These are phyloP conservation scores for Ricordea florida DNA, from an alignment of 92 coral and sea anemone species.

Conservation along the genomic window DNA sequence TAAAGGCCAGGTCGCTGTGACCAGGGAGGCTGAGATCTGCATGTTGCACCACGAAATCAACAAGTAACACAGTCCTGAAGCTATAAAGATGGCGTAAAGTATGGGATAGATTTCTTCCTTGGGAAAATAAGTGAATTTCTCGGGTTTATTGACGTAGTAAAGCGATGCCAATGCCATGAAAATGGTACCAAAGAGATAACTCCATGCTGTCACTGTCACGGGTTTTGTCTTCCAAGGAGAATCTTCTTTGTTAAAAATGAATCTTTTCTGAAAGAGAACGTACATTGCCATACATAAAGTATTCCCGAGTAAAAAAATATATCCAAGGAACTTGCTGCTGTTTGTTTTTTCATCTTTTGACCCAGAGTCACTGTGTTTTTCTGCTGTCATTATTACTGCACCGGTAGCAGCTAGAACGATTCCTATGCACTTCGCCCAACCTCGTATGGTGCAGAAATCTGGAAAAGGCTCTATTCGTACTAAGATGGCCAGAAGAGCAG, in stretches of 20 bases:
- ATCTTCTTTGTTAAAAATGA: conserved; percentile 68
- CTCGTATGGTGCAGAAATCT: conserved; percentile 53
- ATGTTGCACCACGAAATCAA: conserved; percentile 88
- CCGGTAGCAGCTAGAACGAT: conserved; percentile 73
- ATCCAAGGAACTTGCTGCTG: conserved; percentile 48
- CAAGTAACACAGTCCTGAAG: conserved; percentile 74
- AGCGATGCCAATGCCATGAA: conserved; percentile 80
- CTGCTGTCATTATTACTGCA: conserved; percentile 63
- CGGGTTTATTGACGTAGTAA: conserved; percentile 70
- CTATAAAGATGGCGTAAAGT: conserved; percentile 75
- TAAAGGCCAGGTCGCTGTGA: conserved; percentile 89
- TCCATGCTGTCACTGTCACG: conserved; percentile 80
- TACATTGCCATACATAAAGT: conserved; percentile 71
- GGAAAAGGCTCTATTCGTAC: conserved; percentile 78
- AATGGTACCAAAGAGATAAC: conserved; percentile 70
- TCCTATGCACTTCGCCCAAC: conserved; percentile 85
- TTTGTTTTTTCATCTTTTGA: conserved; percentile 7
- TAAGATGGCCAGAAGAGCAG: conserved; percentile 70
- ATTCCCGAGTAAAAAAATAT: conserved; percentile 69
- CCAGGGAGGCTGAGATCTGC: conserved; percentile 82
- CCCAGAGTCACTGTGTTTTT: conserved; percentile 25
- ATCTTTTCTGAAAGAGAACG: conserved; percentile 70
- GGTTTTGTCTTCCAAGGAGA: conserved; percentile 76
- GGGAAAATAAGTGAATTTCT: conserved; percentile 74
- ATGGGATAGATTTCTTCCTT: conserved; percentile 78